These are phyloP conservation scores for Meghimatium bilineatum DNA, from an alignment of 2,888 invertebrate species.

Conservation along the genomic window DNA sequence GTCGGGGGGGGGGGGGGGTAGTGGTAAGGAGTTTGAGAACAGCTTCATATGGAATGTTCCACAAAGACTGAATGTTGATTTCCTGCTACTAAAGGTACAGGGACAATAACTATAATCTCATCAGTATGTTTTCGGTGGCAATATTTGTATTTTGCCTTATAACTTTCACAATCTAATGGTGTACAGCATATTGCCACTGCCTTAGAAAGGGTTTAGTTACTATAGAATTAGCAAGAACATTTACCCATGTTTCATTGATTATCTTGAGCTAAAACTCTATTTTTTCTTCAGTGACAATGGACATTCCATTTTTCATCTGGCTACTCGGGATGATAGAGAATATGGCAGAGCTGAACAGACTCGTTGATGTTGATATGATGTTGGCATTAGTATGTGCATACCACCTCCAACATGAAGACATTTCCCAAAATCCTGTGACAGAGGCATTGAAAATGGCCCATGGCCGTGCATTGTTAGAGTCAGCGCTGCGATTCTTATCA, in stretches of 20 bases:
- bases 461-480: constrained; percentile 34
- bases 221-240: background rate
- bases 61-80: too few relatives aligned
- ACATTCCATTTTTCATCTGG: constrained; percentile 49
- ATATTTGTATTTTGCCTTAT: too few relatives aligned
- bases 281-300: constrained; percentile 40
- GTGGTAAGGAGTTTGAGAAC: too few relatives aligned
- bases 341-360: constrained; percentile 87
- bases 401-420: constrained; percentile 87
- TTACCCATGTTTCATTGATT: background rate
- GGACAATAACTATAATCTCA: too few relatives aligned
- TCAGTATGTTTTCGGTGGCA: too few relatives aligned
- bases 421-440: constrained; percentile 74
- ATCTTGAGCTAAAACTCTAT: background rate
- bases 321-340: constrained; percentile 87
- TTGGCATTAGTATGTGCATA: constrained; percentile 90
- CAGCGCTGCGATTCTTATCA: constrained; percentile 37
- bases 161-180: too few relatives aligned
- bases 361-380: constrained; percentile 83
- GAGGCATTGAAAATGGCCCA: constrained; percentile 62
- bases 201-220: too few relatives aligned
- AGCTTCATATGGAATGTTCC: too few relatives aligned
- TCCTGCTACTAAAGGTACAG: too few relatives aligned
- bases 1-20: too few relatives aligned
- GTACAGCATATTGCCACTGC: too few relatives aligned